Evolutionary conservation across 1,140 invertebrate species (phyloP), one percentile per base, ranked within the genome.

Genomic region (Drosophila truncata): DNA sequence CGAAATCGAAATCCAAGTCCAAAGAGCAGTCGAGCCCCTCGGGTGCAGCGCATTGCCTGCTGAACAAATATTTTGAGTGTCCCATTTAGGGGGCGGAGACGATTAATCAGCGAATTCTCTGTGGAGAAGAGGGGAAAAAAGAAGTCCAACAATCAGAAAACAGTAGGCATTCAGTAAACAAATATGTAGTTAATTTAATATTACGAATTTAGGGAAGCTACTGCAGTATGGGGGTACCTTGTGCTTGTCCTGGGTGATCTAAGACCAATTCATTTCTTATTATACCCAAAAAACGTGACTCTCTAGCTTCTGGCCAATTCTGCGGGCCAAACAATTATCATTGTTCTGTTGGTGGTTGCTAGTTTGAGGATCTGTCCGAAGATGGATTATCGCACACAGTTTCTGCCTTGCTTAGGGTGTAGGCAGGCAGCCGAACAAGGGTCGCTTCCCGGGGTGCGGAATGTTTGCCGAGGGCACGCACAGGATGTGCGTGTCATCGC

Each of bases 401-500:
- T 65, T 46, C 4, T 33, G 10, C n/a, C 8, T 16, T 3, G 39
- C 23, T 16, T 16, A 52, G 37, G 61, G 66, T 49, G 44, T 63
- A 35, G 20, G 47, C 37, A 70, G 33, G 27, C 42, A 71, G 18
- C 18, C 18, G 29, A 27, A 33, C 37, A 44, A 23, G 37, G 46
- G 37, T 31, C 31, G 25, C 4, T 8, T 67, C 46, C 23, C 16
- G 62, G 46, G 37, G 47, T 70, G 62, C 37, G 18, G 57, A 29
- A 11, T 46, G 31, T 67, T 70, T 46, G 49, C 39, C 31, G 20
- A 37, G 18, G 16, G 46, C 49, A 69, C 67, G 63, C 49, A 69
- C 41, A 37, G 42, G 50, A 71, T 71, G 31, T 72, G 69, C 35
- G 65, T 72, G 69, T 72, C 69, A 72, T 59, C 42, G n/a, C 50